phyloP scores from a whole-genome alignment of 2,888 invertebrate species.

The Steinernema hermaphroditum region DNA sequence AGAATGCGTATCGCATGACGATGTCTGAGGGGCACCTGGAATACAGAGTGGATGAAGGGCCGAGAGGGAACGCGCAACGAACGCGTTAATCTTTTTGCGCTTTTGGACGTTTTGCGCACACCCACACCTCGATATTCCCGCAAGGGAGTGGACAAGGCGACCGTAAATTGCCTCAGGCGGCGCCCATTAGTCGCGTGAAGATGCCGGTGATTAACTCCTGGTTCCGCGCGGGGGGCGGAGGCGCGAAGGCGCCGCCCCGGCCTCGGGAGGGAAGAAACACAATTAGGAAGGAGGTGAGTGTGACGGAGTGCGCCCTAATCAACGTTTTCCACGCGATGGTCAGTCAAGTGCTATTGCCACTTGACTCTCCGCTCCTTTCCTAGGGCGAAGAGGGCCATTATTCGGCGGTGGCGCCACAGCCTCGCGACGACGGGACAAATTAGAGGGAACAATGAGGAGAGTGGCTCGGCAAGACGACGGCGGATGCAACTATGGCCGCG shows the following conservation, averaged over 20 bases:
- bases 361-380: conserved; percentile 16
- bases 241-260: conserved; percentile 1
- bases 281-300: conserved; percentile 30
- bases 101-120: conserved; percentile 1
- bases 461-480: neutral
- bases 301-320: conserved; percentile 30
- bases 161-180: conserved; percentile 22
- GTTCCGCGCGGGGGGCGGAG: neutral
- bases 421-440: conserved; percentile 26
- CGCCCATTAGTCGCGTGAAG: conserved; percentile 29
- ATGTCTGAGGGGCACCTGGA: neutral
- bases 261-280: conserved; percentile 3
- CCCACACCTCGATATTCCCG: neutral
- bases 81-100: conserved; percentile 26
- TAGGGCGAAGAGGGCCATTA: conserved; percentile 7
- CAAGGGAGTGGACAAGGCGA: neutral
- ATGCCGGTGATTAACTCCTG: conserved; percentile 27
- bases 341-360: conserved; percentile 29
- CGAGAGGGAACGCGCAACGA: neutral
- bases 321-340: conserved; percentile 30
- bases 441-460: conserved; percentile 22
- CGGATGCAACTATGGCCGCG: conserved; percentile 29
- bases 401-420: conserved; percentile 9
- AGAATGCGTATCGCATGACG: neutral
- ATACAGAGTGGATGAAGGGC: neutral